phyloP scores from a whole-genome alignment of 1,140 invertebrate species.

The Odontomachus brunneus region DNA sequence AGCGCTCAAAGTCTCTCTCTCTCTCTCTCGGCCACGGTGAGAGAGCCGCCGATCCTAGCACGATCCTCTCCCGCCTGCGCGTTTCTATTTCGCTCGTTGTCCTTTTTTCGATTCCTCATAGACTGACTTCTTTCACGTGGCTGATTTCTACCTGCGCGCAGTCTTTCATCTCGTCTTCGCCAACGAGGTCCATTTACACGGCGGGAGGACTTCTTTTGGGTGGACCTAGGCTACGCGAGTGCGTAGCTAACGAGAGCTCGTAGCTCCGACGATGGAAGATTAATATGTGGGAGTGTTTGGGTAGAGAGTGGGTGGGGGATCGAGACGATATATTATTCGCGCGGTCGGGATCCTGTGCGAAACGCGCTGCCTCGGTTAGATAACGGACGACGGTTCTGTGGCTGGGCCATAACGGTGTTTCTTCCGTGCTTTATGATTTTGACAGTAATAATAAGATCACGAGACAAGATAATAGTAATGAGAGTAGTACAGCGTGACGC shows the following conservation, averaged over 20 bases:
- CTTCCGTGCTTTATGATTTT: not conserved
- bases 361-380: slow-evolving; percentile 46
- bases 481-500: too few relatives aligned
- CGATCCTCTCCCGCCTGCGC: not conserved
- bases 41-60: slow-evolving; percentile 41
- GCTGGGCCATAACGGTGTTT: not conserved
- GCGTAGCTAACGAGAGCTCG: slow-evolving; percentile 68
- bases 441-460: slow-evolving; percentile 1
- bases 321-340: slow-evolving; percentile 55
- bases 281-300: slow-evolving; percentile 59
- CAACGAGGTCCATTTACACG: slow-evolving; percentile 75
- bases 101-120: slow-evolving; percentile 59
- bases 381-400: slow-evolving; percentile 23
- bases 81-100: slow-evolving; percentile 33
- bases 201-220: slow-evolving; percentile 65
- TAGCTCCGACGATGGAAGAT: slow-evolving; percentile 52
- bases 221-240: slow-evolving; percentile 21
- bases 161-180: slow-evolving; percentile 72
- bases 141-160: slow-evolving; percentile 63
- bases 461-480: too few relatives aligned
- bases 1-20: slow-evolving; percentile 35
- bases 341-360: slow-evolving; percentile 34
- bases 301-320: slow-evolving; percentile 42
- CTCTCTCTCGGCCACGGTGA: slow-evolving; percentile 1
- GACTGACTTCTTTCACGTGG: slow-evolving; percentile 61